These are phyloP conservation scores for Acanthurus leucopareius DNA, from an alignment of 2,797 vertebrate genomes.

Conservation along the genomic window DNA sequence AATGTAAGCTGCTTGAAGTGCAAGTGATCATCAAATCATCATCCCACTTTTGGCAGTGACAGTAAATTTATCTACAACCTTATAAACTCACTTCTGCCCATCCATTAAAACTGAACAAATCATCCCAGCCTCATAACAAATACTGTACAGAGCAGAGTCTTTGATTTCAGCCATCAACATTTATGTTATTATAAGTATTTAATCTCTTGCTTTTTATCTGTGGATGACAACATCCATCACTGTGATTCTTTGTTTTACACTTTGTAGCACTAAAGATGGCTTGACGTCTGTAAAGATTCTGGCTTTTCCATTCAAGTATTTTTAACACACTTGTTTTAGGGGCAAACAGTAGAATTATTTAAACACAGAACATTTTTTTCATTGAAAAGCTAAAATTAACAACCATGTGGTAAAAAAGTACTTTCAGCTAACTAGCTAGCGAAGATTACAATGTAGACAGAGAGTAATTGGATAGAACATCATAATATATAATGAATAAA, in stretches of 20 bases:
- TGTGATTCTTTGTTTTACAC: no score
- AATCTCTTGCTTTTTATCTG: background rate
- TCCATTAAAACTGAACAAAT: slow-evolving; percentile 36
- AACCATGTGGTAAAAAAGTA: no score
- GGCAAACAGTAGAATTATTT: no score
- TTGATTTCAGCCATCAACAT: background rate
- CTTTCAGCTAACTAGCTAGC: no score
- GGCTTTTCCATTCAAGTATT: no score
- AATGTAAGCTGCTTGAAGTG: background rate
- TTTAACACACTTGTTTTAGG: no score
- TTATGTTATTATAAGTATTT: background rate
- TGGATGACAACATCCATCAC: no score
- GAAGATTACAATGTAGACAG: no score
- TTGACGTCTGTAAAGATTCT: background rate
- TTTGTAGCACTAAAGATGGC: no score
- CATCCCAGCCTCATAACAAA: background rate
- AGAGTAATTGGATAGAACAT: background rate
- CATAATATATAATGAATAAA: no score
- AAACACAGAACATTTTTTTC: no score
- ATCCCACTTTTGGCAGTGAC: background rate
- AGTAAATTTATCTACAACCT: slow-evolving; percentile 29
- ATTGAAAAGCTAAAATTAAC: no score
- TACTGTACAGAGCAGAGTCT: background rate
- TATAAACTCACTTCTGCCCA: slow-evolving; percentile 48
- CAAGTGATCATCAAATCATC: background rate